phyloP scores from a whole-genome alignment of 2,113 vertebrate genomes.

The Pongo pygmaeus region DNA sequence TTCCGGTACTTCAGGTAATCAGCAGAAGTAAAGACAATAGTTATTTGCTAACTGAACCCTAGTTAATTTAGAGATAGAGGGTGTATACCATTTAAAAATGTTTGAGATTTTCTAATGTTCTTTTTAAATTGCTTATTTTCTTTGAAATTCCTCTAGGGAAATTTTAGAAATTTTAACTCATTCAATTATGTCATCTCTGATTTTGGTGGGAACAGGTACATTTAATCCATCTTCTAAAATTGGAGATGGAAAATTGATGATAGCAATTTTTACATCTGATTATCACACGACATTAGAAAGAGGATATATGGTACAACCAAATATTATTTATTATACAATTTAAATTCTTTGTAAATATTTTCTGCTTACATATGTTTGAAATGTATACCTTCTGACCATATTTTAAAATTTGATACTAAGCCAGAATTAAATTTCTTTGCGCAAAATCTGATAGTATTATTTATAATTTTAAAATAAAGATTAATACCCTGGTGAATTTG shows the following conservation, averaged over 20 bases:
- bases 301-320: slow-evolving; percentile 6
- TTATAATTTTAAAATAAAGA: slow-evolving; percentile 14
- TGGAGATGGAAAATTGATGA: slow-evolving; percentile 33
- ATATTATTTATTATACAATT: slow-evolving; percentile 26
- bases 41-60: slow-evolving; percentile 45
- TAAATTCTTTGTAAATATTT: slow-evolving; percentile 46
- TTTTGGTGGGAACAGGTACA: neutral
- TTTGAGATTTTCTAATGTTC: neutral
- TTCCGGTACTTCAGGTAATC: neutral
- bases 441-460: slow-evolving; percentile 30
- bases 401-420: slow-evolving; percentile 46
- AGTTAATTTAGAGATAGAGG: slow-evolving; percentile 35
- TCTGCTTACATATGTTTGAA: slow-evolving; percentile 12
- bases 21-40: slow-evolving; percentile 13
- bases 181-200: neutral
- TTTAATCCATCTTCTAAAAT: slow-evolving; percentile 48
- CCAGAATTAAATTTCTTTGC: slow-evolving; percentile 35
- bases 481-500: slow-evolving; percentile 76
- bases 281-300: slow-evolving; percentile 29
- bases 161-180: slow-evolving; percentile 42
- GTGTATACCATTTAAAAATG: neutral
- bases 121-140: neutral
- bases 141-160: slow-evolving; percentile 15
- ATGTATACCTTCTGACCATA: neutral
- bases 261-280: slow-evolving; percentile 5